Conservation (phyloP, 2,888 invertebrate species). For the Thymelicus acteon region DNA sequence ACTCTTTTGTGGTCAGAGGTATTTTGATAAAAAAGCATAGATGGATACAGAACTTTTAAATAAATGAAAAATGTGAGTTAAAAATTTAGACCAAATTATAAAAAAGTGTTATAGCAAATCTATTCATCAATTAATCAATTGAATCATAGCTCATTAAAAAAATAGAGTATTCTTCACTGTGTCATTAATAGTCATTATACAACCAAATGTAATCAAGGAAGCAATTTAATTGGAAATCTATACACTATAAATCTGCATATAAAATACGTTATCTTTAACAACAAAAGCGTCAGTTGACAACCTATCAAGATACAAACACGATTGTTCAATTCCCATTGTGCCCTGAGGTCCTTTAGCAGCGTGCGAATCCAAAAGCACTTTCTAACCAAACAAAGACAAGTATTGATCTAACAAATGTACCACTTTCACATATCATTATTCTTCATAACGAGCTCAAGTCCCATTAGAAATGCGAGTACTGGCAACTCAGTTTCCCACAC, state of each 20-base stretch:
- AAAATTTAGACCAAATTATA: too few species aligned
- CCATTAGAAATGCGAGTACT: conserved; percentile 42
- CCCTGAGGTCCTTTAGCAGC: conserved; percentile 23
- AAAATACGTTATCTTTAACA: background rate
- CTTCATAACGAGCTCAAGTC: conserved; percentile 47
- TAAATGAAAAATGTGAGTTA: too few species aligned
- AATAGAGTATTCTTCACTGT: too few species aligned
- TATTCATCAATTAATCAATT: too few species aligned
- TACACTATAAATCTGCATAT: background rate
- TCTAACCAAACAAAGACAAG: conserved; percentile 45
- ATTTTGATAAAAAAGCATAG: too few species aligned
- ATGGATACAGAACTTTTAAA: too few species aligned
- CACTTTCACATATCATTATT: conserved; percentile 60
- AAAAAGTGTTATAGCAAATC: too few species aligned
- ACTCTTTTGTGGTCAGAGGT: too few species aligned
- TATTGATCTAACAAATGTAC: conserved; percentile 42
- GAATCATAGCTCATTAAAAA: too few species aligned
- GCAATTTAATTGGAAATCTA: background rate
- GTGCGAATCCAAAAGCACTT: conserved; percentile 38
- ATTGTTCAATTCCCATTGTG: conserved; percentile 23
- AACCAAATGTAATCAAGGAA: too few species aligned
- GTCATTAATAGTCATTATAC: too few species aligned
- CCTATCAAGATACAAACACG: conserved; percentile 16
- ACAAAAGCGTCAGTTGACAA: conserved; percentile 29
- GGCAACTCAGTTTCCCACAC: conserved; percentile 53